These are phyloP conservation scores for Sinotaia quadrata DNA, from an alignment of 2,888 invertebrate genomes.

Conservation along the genomic window DNA sequence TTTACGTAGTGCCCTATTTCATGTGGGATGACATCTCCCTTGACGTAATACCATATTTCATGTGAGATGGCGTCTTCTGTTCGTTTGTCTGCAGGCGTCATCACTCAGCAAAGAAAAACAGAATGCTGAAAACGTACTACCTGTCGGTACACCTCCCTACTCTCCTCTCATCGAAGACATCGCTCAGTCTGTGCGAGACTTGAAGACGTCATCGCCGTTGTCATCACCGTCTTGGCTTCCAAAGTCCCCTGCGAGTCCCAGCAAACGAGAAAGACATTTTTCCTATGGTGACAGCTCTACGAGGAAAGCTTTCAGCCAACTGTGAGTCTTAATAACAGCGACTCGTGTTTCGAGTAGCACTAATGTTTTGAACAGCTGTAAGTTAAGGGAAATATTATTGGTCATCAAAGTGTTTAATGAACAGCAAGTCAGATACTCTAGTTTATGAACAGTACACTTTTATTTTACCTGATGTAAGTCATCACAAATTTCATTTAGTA, in stretches of 20 bases:
- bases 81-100: background rate
- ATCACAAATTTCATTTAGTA: no score
- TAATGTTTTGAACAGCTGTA: no score
- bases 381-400: no score
- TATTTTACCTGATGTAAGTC: no score
- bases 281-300: background rate
- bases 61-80: background rate
- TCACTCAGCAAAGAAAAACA: background rate
- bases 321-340: slow-evolving; percentile 1
- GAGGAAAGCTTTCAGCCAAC: slow-evolving; percentile 22
- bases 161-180: background rate
- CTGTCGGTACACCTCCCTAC: background rate
- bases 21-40: no score
- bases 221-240: background rate
- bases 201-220: background rate
- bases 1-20: no score
- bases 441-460: no score
- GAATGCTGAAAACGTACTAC: background rate
- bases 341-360: no score
- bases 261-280: background rate
- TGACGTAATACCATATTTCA: no score
- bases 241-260: slow-evolving; percentile 4
- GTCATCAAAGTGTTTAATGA: no score
- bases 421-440: no score
- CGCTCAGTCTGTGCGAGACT: background rate